phyloP scores from a whole-genome alignment of 2,113 vertebrate genomes.

The Furnarius figulus region DNA sequence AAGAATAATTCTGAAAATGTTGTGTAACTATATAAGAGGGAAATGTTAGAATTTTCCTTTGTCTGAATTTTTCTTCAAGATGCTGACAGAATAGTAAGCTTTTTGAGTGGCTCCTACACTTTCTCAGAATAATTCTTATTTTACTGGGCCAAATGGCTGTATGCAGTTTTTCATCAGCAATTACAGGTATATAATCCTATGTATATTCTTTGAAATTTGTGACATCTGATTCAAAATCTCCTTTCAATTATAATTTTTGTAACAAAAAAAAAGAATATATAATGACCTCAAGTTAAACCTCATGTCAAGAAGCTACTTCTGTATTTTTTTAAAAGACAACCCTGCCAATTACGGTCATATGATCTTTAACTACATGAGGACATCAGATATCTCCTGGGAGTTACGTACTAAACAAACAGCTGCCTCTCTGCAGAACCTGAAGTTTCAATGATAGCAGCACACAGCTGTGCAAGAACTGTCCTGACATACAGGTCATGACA shows the following conservation, averaged over 20 bases:
- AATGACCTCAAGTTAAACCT: background rate
- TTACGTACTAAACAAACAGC: background rate
- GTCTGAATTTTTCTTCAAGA: background rate
- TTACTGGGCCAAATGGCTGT: background rate
- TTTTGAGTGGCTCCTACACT: background rate
- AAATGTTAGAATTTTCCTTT: background rate
- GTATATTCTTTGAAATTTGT: background rate
- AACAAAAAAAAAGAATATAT: background rate
- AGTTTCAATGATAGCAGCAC: background rate
- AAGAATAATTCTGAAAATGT: background rate
- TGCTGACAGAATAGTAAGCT: background rate
- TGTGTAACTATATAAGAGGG: background rate
- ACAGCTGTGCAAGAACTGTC: background rate
- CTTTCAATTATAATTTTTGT: background rate
- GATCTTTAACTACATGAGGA: background rate
- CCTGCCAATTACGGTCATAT: background rate
- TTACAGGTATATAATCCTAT: background rate
- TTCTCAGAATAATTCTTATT: background rate
- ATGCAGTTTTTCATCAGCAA: background rate
- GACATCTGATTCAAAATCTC: background rate
- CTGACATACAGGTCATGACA: background rate
- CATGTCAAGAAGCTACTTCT: background rate
- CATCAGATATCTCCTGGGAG: background rate
- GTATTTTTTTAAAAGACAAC: background rate
- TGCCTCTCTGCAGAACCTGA: background rate